phyloP scores from a whole-genome alignment of 2,797 vertebrate genomes.

The Phoxinus dragarum region DNA sequence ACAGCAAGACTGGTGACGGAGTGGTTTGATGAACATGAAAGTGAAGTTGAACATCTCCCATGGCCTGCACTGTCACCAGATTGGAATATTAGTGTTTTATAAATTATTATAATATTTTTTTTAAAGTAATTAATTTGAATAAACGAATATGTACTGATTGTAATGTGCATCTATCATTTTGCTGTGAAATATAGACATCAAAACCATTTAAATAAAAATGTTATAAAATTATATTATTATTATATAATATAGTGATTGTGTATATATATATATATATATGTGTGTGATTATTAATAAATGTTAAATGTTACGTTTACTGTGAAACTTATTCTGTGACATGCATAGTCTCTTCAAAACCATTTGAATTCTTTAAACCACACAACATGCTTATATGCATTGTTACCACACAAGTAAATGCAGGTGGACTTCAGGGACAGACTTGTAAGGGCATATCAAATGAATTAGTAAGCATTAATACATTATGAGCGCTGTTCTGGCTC shows the following conservation, averaged over 20 bases:
- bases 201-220: not conserved
- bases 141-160: no score
- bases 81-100: no score
- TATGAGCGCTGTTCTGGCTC: conserved; percentile 63
- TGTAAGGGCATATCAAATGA: conserved; percentile 61
- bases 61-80: no score
- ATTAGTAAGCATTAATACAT: conserved; percentile 73
- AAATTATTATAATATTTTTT: no score
- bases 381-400: conserved; percentile 52
- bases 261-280: not conserved
- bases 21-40: no score
- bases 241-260: not conserved
- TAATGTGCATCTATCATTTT: not conserved
- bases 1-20: no score
- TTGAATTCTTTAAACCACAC: conserved; percentile 25
- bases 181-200: not conserved
- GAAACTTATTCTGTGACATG: not conserved
- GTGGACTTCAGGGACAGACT: conserved; percentile 57
- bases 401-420: conserved; percentile 57
- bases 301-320: not conserved
- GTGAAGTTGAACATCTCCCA: no score
- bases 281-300: not conserved
- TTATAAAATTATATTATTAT: no score
- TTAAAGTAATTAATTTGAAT: no score
- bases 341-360: conserved; percentile 1